These are phyloP conservation scores for Halocynthia roretzi DNA, from an alignment of 23 tunicate species.

Conservation along the genomic window DNA sequence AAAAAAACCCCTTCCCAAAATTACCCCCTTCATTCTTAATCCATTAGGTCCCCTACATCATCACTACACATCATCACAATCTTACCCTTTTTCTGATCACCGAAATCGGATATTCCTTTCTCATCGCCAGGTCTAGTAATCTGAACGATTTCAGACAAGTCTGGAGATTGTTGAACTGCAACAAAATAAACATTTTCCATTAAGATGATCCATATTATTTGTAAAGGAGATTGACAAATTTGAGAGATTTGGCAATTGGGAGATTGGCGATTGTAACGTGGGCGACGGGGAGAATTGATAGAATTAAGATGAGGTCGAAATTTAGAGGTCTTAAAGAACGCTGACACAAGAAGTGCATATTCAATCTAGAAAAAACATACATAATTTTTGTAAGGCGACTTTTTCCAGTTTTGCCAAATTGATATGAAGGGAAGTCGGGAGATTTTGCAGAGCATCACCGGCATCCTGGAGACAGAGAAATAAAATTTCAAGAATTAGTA, in stretches of 20 bases:
- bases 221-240: too few species aligned
- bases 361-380: constrained; percentile 3
- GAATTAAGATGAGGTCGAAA: too few species aligned
- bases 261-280: too few species aligned
- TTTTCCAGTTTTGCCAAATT: constrained; percentile 60
- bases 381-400: constrained; percentile 44
- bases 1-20: too few species aligned
- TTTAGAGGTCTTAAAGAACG: too few species aligned
- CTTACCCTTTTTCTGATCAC: constrained; percentile 16
- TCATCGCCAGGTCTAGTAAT: constrained; percentile 11
- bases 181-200: neutral
- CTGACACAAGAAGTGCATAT: too few species aligned
- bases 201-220: too few species aligned
- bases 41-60: too few species aligned
- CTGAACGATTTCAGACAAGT: constrained; percentile 23
- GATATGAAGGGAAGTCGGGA: constrained; percentile 62
- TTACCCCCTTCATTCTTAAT: too few species aligned
- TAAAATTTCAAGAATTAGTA: too few species aligned
- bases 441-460: constrained; percentile 25
- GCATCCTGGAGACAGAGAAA: constrained; percentile 4
- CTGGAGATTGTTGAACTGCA: constrained; percentile 27
- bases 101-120: neutral
- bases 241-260: too few species aligned
- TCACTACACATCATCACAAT: neutral
- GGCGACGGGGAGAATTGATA: too few species aligned